Percentiles rank a stretch among this genome's conserved stretches.
Evolutionary conservation across 2,797 vertebrate genomes (phyloP).

Genomic region (Serranus cabrilla): DNA sequence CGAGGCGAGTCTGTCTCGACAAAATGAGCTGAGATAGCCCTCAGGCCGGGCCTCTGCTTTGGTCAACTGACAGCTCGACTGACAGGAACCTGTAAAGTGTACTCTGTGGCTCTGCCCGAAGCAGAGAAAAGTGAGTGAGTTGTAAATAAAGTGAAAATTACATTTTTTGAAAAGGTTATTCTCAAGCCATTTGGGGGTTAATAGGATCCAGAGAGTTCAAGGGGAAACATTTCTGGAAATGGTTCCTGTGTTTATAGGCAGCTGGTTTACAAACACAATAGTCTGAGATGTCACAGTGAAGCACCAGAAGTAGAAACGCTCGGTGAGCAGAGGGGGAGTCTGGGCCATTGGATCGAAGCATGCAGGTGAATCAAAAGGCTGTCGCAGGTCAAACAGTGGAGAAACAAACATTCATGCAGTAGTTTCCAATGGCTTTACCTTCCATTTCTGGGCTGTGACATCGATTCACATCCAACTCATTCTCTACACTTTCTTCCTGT

Average conservation of each 20-base stretch:
- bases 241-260: background rate
- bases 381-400: conserved; percentile 59
- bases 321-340: conserved; percentile 39
- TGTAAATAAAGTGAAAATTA: conserved; percentile 29
- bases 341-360: conserved; percentile 70
- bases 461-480: conserved; percentile 12
- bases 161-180: conserved; percentile 35
- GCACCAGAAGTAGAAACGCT: conserved; percentile 71
- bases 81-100: conserved; percentile 47
- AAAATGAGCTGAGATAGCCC: conserved; percentile 52
- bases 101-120: background rate
- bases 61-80: conserved; percentile 57
- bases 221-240: conserved; percentile 7
- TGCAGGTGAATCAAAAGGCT: conserved; percentile 72
- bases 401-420: conserved; percentile 73
- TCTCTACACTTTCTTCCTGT: background rate
- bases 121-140: conserved; percentile 13
- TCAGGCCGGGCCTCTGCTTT: conserved; percentile 38
- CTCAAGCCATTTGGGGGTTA: conserved; percentile 28
- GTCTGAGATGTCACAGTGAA: conserved; percentile 59
- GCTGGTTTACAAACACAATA: conserved; percentile 3
- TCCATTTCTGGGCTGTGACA: conserved; percentile 74
- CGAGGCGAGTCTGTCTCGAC: conserved; percentile 38
- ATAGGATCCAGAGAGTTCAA: conserved; percentile 18
- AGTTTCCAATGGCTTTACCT: conserved; percentile 67